Evolutionary conservation across 2,113 vertebrate genomes (phyloP).

Genomic region (Oostethus manadensis): DNA sequence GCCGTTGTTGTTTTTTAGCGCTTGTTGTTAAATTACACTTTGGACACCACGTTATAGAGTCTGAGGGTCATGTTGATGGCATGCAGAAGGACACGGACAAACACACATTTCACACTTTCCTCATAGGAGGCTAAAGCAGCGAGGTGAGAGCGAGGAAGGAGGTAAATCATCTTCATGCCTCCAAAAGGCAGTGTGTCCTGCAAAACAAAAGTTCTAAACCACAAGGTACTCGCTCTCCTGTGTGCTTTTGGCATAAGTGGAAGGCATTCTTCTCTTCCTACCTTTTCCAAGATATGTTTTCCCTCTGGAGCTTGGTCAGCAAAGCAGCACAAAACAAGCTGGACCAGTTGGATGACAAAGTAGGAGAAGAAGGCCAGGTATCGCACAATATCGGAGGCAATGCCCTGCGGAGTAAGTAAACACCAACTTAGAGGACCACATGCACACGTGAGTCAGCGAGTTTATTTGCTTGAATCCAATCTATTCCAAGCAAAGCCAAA

Average conservation of each 20-base stretch:
- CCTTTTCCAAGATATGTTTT: conserved; percentile 63
- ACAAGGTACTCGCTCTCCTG: conserved; percentile 40
- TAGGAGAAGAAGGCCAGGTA: conserved; percentile 80
- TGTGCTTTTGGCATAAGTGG: conserved; percentile 30
- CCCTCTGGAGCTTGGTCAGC: conserved; percentile 78
- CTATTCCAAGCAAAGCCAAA: conserved; percentile 12
- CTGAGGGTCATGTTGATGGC: conserved; percentile 13
- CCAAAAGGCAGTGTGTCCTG: conserved; percentile 52
- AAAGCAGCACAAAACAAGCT: conserved; percentile 83
- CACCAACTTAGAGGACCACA: conserved; percentile 3
- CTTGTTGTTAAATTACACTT: no score
- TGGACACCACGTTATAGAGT: conserved; percentile 7
- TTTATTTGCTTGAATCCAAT: conserved; percentile 8
- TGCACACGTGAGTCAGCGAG: conserved; percentile 1
- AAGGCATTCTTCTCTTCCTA: conserved; percentile 58
- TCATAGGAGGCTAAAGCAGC: conserved; percentile 46
- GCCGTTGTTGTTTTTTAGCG: no score
- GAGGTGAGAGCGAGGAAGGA: conserved; percentile 27
- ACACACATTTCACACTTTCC: conserved; percentile 33
- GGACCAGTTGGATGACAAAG: conserved; percentile 73
- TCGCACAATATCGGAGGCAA: conserved; percentile 69
- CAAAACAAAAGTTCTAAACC: conserved; percentile 56
- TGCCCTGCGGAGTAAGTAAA: conserved; percentile 66
- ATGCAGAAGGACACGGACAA: conserved; percentile 27
- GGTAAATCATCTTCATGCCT: conserved; percentile 58